Conservation (phyloP, 2,888 invertebrate genomes). For the Acanthosoma haemorrhoidale region DNA sequence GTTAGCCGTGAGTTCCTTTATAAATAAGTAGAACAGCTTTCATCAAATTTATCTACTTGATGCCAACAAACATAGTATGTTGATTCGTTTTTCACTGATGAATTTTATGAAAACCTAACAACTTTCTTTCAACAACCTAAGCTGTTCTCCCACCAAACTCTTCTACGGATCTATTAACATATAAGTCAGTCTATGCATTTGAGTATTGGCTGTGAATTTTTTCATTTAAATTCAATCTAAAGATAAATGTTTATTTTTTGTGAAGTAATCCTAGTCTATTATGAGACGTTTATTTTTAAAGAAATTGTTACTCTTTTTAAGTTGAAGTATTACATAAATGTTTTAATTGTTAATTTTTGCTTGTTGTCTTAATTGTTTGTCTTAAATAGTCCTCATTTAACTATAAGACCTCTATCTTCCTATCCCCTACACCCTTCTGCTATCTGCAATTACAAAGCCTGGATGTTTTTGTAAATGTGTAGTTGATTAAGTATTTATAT, state of each 20-base stretch:
- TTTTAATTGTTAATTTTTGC: neutral
- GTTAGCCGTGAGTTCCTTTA: too few relatives aligned
- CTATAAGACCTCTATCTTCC: neutral
- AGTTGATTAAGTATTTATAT: neutral
- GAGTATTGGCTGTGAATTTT: slow-evolving; percentile 10
- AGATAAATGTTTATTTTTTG: neutral
- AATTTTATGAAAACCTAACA: too few relatives aligned
- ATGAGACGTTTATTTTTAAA: too few relatives aligned
- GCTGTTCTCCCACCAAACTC: neutral
- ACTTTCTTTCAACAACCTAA: too few relatives aligned
- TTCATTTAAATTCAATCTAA: neutral
- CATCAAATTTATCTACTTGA: too few relatives aligned
- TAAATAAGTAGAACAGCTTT: too few relatives aligned
- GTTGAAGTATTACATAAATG: too few relatives aligned
- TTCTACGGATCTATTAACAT: neutral
- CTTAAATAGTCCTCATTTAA: neutral
- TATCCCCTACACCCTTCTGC: neutral
- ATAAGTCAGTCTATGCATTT: neutral
- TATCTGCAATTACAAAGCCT: neutral
- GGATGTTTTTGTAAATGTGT: neutral
- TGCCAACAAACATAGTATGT: too few relatives aligned
- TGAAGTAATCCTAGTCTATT: too few relatives aligned
- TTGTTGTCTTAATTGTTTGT: neutral
- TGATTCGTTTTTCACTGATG: too few relatives aligned
- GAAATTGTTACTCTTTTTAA: too few relatives aligned